These are phyloP conservation scores for Sternotherus odoratus DNA, from an alignment of 2,797 vertebrate genomes.

Conservation along the genomic window DNA sequence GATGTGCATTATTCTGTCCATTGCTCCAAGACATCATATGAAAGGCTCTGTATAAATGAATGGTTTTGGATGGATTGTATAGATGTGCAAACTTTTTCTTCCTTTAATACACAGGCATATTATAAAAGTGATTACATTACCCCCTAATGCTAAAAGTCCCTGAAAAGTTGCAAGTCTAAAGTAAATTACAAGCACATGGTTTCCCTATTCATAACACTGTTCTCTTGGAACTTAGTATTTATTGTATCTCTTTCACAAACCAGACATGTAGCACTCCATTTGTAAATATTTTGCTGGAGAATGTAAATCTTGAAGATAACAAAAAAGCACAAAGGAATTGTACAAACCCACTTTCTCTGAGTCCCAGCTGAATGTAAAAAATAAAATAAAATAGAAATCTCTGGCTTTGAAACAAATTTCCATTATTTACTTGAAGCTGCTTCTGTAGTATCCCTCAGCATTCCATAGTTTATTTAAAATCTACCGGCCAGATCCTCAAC, in stretches of 20 bases:
- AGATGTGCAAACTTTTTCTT: constrained; percentile 49
- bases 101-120: constrained; percentile 48
- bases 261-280: constrained; percentile 52
- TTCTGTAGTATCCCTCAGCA: neutral
- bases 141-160: constrained; percentile 52
- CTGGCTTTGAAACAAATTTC: constrained; percentile 56
- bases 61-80: neutral
- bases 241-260: constrained; percentile 63
- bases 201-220: constrained; percentile 48
- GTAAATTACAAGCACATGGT: constrained; percentile 71
- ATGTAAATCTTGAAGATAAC: constrained; percentile 63
- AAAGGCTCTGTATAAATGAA: constrained; percentile 12
- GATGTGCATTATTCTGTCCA: constrained; percentile 10
- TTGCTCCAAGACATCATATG: constrained; percentile 29
- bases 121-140: constrained; percentile 44
- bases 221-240: constrained; percentile 28
- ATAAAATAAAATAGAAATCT: constrained; percentile 41
- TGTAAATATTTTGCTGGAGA: constrained; percentile 76
- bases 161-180: constrained; percentile 72
- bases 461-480: constrained; percentile 66
- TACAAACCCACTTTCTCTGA: constrained; percentile 58
- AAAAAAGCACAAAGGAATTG: constrained; percentile 54
- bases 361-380: constrained; percentile 64
- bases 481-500: constrained; percentile 34
- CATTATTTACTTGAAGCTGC: constrained; percentile 45